Evolutionary conservation across 2,888 invertebrate genomes (phyloP), one percentile per base, ranked within the genome.

Genomic region (Mongoloraphidia duomilia): DNA sequence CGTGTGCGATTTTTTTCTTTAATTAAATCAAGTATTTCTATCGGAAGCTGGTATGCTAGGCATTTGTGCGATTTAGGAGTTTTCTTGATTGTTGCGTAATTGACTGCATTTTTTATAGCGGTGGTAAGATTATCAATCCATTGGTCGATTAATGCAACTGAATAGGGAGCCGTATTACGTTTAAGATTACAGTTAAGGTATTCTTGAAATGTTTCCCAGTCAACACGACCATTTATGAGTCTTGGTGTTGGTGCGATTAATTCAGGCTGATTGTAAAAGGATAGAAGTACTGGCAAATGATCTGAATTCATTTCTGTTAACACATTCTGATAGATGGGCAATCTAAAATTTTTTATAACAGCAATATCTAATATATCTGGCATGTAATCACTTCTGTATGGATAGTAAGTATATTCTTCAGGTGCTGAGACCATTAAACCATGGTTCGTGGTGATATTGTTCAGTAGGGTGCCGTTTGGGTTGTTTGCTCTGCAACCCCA

Each of bases 401-500:
- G 50, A 34, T 49, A 49, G 33, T 51, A 48, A 11, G 53, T 49
- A 33, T 52, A 46, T 39, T 51, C 45, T 10, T 49, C 46, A 17
- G 53, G 51, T 14, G 49, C 43, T 17, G 46, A 14, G 12, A 53
- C 44, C 38, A 49, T 46, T 37, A 53, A 49, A 13, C 36, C n/a
- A 13, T n/a, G n/a, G 38, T 47, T 34, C 34, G 40, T 50, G 12
- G 33, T 12, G 13, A 51, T 41, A 12, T 44, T 34, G 36, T 49
- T 35, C 26, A 47, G 45, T 41, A 17, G 40, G 9, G 9, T 40
- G 13, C 50, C 49, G 10, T 49, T 46, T 33, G 41, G 46, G 44
- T 51, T 51, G 11, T 37, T 50, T 13, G 46, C 44, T 26, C 10
- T 45, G 43, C 52, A 50, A n/a, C 48, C 53, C 49, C 53, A 50